Percentiles rank a stretch among this genome's conserved stretches.
Conservation (phyloP, 2,888 invertebrate genomes). For the Pheosia tremula region DNA sequence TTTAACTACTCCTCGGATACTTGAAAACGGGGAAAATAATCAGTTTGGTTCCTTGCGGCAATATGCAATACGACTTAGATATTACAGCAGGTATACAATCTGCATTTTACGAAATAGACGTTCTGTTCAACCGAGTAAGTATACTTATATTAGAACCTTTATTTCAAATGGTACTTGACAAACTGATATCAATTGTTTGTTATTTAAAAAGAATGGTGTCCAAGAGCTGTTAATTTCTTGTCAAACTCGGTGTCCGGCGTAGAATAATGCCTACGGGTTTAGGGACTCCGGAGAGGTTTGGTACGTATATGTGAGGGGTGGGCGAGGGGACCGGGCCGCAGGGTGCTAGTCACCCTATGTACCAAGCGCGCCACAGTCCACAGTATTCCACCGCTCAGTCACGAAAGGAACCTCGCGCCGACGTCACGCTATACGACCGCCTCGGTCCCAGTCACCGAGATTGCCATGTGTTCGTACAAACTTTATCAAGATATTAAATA, state of each 20-base stretch:
- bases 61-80: too few relatives aligned
- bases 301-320: slow-evolving; percentile 18
- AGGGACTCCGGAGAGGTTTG: slow-evolving; percentile 20
- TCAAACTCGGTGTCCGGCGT: slow-evolving; percentile 38
- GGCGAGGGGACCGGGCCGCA: slow-evolving; percentile 29
- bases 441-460: slow-evolving; percentile 35
- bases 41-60: too few relatives aligned
- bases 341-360: slow-evolving; percentile 45
- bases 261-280: slow-evolving; percentile 34
- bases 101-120: too few relatives aligned
- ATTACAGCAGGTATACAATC: too few relatives aligned
- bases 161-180: too few relatives aligned
- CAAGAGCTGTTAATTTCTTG: slow-evolving; percentile 6
- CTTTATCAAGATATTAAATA: slow-evolving; percentile 55
- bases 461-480: slow-evolving; percentile 66
- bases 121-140: too few relatives aligned
- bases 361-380: slow-evolving; percentile 11
- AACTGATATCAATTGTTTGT: too few relatives aligned
- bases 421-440: slow-evolving; percentile 29
- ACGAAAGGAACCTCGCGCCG: slow-evolving; percentile 42
- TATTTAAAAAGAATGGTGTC: neutral
- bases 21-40: too few relatives aligned
- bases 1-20: too few relatives aligned
- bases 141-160: too few relatives aligned
- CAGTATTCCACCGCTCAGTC: slow-evolving; percentile 44